Base-by-base conservation (phyloP, 2,113 vertebrate genomes). In the Sander vitreus region DNA sequence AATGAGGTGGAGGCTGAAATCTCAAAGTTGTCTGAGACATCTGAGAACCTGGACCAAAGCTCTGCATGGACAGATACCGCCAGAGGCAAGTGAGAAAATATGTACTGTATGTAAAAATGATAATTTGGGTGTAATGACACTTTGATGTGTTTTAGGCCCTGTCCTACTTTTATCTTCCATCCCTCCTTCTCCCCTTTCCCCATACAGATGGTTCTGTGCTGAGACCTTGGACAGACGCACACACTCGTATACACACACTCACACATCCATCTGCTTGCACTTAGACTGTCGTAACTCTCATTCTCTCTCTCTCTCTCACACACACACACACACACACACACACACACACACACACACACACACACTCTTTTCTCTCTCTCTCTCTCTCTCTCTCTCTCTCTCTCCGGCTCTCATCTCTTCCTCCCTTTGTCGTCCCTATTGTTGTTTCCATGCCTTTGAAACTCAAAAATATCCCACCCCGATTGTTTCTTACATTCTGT, bases 401-500 rank as follows among this genome's bases (percentile, higher is more conserved):
- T 53, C 30, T 15, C 23, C 59, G 59, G 73, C 80, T 88, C 81
- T 78, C 14, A 16, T 83, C 66, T 85, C 76, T 85, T 80, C 79
- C 88, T 89, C 72, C 73, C 78, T 91, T 89, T 92, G 89, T 91
- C 73, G 51, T 91, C 71, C 83, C 83, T 60, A 81, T 88, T 93
- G 89, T 94, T 94, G 68, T 90, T 92, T 91, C 87, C 87, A 79
- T 77, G 74, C 76, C 84, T 94, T 94, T 94, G 91, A 94, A 94
- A 93, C 90, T 79, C 89, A 93, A 93, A 94, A 93, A 93, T 91
- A 94, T 88, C 89, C 92, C 76, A 76, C 82, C 80, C 64, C 13
- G 67, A 84, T 82, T 91, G 89, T 87, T 89, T 91, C 92, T 90
- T 92, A 90, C 91, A 92, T 94, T 93, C 83, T 76, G 93, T 94